Evolutionary conservation across 2,113 vertebrate genomes (phyloP).

Genomic region (Pholis gunnellus): DNA sequence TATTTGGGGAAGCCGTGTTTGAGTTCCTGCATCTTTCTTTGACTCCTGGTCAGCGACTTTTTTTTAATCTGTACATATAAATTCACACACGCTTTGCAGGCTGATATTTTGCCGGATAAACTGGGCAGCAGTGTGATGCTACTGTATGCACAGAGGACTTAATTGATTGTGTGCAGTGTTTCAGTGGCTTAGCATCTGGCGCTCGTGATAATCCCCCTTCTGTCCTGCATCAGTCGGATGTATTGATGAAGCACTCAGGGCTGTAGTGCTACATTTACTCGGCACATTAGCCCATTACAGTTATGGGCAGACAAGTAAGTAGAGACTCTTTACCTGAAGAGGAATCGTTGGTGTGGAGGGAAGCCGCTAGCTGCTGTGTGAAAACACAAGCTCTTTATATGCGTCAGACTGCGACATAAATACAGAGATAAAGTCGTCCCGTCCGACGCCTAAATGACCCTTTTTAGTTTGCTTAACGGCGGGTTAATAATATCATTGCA

Average conservation of each 20-base stretch:
- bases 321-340: constrained; percentile 78
- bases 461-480: not conserved
- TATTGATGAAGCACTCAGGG: constrained; percentile 80
- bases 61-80: too few species aligned
- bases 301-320: constrained; percentile 67
- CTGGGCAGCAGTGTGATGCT: constrained; percentile 32
- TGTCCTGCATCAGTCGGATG: constrained; percentile 74
- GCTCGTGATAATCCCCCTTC: constrained; percentile 78
- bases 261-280: constrained; percentile 75
- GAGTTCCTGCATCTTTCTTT: not conserved
- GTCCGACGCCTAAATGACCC: not conserved
- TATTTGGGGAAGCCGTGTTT: not conserved
- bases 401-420: not conserved
- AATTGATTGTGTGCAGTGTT: constrained; percentile 77
- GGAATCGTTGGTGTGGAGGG: constrained; percentile 57
- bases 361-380: constrained; percentile 3
- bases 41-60: not conserved
- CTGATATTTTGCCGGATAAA: constrained; percentile 26
- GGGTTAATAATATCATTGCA: not conserved
- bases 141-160: constrained; percentile 66
- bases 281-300: constrained; percentile 75
- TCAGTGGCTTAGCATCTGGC: constrained; percentile 81
- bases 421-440: too few species aligned
- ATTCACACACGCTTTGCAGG: too few species aligned
- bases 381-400: not conserved